A percentile compares a stretch with the other conserved stretches of the same genome.
These are phyloP conservation scores for Girardia tigrina DNA, from an alignment of 2,888 invertebrate species.

Conservation along the genomic window DNA sequence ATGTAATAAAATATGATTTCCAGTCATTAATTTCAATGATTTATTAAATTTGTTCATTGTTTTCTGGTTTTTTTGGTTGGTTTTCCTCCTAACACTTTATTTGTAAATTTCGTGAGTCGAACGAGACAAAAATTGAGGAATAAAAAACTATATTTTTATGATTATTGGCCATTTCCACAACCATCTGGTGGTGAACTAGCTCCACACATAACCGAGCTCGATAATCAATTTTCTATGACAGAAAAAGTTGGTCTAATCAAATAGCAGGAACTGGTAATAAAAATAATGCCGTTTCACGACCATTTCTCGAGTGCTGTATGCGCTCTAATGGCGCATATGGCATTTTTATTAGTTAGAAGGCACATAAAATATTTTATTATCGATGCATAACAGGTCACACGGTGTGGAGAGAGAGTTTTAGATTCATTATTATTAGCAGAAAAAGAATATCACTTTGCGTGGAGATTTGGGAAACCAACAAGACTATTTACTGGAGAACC, in stretches of 20 bases:
- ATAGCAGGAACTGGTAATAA: slow-evolving; percentile 23
- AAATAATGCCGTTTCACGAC: slow-evolving; percentile 23
- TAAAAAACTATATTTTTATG: slow-evolving; percentile 12
- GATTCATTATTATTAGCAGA: slow-evolving; percentile 18
- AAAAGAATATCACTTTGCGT: slow-evolving; percentile 7
- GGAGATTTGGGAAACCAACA: not conserved
- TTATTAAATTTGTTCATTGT: not conserved
- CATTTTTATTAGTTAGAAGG: slow-evolving; percentile 23
- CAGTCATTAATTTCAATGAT: slow-evolving; percentile 8
- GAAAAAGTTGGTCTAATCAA: slow-evolving; percentile 23
- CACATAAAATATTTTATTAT: slow-evolving; percentile 23
- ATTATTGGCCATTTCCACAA: not conserved
- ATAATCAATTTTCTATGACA: slow-evolving; percentile 23
- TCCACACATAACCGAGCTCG: not conserved
- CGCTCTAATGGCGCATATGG: slow-evolving; percentile 23
- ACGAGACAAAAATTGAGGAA: slow-evolving; percentile 7
- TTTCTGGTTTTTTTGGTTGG: too few species aligned
- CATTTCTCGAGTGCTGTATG: slow-evolving; percentile 19
- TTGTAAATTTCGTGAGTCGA: slow-evolving; percentile 15
- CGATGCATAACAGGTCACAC: slow-evolving; percentile 20
- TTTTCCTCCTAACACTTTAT: not conserved
- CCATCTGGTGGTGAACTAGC: slow-evolving; percentile 23
- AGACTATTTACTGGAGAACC: not conserved
- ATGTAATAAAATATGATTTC: slow-evolving; percentile 12
- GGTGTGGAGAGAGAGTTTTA: slow-evolving; percentile 23